Conservation (phyloP, 1,140 invertebrate genomes). For the Drosophila orena region DNA sequence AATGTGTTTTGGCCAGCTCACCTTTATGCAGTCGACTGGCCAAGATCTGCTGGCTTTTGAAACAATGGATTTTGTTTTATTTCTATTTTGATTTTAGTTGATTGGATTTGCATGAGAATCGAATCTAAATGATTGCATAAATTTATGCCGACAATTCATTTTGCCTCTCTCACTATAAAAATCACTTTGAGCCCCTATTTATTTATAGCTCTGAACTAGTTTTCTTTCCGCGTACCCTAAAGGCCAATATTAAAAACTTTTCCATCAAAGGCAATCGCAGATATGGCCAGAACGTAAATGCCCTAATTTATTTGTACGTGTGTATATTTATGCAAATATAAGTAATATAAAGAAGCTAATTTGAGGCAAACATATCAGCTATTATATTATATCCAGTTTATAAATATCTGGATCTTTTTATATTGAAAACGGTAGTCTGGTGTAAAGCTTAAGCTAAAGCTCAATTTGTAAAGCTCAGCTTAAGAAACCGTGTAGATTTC, state of each 20-base stretch:
- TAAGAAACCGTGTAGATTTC: no score
- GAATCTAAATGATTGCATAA: constrained; percentile 79
- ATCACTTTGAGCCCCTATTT: constrained; percentile 25
- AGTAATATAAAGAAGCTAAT: constrained; percentile 12
- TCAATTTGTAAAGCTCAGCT: constrained; percentile 13
- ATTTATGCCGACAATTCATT: constrained; percentile 77
- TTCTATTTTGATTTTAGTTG: constrained; percentile 48
- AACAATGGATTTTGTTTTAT: constrained; percentile 56
- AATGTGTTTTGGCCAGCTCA: constrained; percentile 33
- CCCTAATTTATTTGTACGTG: constrained; percentile 21
- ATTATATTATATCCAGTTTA: neutral
- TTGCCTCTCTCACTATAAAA: constrained; percentile 55
- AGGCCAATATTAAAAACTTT: constrained; percentile 10
- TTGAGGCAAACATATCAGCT: neutral
- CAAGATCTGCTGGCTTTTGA: constrained; percentile 19
- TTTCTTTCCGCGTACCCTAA: constrained; percentile 40
- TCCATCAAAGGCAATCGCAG: constrained; percentile 5
- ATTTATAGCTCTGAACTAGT: constrained; percentile 67
- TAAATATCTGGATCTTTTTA: neutral
- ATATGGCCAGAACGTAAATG: neutral
- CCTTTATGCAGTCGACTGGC: constrained; percentile 51
- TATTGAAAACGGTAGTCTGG: neutral
- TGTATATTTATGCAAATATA: constrained; percentile 24
- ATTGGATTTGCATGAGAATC: constrained; percentile 79
- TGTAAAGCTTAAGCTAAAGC: constrained; percentile 32